Evolutionary conservation across 2,113 vertebrate species (phyloP).

Genomic region (Thryonomys swinderianus): DNA sequence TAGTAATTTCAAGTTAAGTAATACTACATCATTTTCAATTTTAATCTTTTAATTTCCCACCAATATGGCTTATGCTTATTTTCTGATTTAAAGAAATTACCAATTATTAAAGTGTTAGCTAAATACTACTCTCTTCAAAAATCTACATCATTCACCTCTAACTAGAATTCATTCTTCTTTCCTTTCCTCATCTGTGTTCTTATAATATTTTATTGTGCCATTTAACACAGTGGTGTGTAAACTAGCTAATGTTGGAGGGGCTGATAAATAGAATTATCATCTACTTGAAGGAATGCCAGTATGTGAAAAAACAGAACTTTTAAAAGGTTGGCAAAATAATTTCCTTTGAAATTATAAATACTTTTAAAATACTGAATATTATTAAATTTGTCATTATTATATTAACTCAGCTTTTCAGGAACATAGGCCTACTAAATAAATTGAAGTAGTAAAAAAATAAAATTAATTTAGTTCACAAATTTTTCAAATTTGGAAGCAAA

Average conservation of each 20-base stretch:
- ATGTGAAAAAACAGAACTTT: constrained; percentile 31
- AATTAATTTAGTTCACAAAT: constrained; percentile 17
- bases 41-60: not conserved
- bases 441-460: not conserved
- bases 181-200: not conserved
- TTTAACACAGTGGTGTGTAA: not conserved
- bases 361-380: constrained; percentile 19
- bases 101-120: not conserved
- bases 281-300: not conserved
- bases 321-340: constrained; percentile 34
- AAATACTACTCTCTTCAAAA: not conserved
- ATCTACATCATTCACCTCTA: not conserved
- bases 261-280: constrained; percentile 9
- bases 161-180: not conserved
- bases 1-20: not conserved
- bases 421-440: not conserved
- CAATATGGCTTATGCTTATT: not conserved
- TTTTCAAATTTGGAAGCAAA: constrained; percentile 7
- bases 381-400: not conserved
- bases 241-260: not conserved
- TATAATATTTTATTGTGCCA: not conserved
- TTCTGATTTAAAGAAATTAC: not conserved
- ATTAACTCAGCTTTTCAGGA: not conserved
- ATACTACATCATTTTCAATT: not conserved
- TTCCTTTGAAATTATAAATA: constrained; percentile 32